Evolutionary conservation across 2,113 vertebrate genomes (phyloP), one percentile per base, ranked within the genome.

Genomic region (Puma concolor): DNA sequence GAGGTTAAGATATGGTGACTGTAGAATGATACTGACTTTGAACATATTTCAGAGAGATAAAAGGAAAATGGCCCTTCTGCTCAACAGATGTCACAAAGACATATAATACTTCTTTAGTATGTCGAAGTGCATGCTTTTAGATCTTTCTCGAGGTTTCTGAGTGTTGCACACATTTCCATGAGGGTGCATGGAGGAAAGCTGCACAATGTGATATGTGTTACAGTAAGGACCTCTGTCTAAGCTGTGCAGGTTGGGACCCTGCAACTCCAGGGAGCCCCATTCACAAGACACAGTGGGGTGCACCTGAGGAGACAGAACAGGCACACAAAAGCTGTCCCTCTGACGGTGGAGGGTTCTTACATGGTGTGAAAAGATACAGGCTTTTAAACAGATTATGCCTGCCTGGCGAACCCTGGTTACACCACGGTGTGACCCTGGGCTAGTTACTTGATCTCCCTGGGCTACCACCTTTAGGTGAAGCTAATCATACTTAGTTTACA

Each of bases 241-340:
- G 15, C 19, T 48, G 13, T 48, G 57, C 1, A 80, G 52, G 57
- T 36, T 66, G 33, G 41, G 57, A 17, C 7, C 41, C 9, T 48
- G 10, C 27, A 72, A 48, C 21, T 25, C 38, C 25, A 63, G 33
- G 38, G 48, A 95, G 5, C 7, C 4, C 17, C 25, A 6, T 12
- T 67, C 52, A 11, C 5, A 11, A 72, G 54, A 74, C 1, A 0
- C 41, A 2, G 3, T 0, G 1, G 36, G 11, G n/a, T 5, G 0
- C 29, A 27, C 7, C 14, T 36, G 31, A 52, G 25, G 21, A 91
- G 60, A 38, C 1, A 0, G n/a, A 23, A 44, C 12, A 92, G 44
- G 48, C 36, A 7, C 7, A 38, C 4, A 41, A 23, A 57, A 50
- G 31, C 14, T 29, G 67, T 16, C 15, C 57, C 29, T 64, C n/a